These are phyloP conservation scores for Anomalospiza imberbis DNA, from an alignment of 2,797 vertebrate species.

Conservation along the genomic window DNA sequence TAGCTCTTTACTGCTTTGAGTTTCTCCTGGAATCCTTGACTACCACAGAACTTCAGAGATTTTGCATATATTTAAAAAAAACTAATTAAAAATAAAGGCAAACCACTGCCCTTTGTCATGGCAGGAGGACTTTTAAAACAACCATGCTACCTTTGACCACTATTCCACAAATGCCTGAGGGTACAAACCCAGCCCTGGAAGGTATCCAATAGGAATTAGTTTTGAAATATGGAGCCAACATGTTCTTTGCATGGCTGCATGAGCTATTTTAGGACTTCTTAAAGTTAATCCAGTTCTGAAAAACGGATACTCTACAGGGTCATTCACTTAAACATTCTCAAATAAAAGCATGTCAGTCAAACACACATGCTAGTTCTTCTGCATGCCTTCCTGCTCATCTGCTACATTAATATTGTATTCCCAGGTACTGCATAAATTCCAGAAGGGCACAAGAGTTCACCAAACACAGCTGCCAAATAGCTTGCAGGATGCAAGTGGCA, in stretches of 20 bases:
- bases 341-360: background rate
- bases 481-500: background rate
- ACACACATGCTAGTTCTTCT: background rate
- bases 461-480: background rate
- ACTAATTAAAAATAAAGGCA: background rate
- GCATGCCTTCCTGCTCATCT: background rate
- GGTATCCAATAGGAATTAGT: slow-evolving; percentile 37
- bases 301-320: background rate
- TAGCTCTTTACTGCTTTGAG: background rate
- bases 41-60: background rate
- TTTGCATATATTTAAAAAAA: background rate
- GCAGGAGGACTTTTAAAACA: background rate
- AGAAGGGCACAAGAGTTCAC: background rate
- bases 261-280: slow-evolving; percentile 56
- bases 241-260: background rate
- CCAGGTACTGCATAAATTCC: background rate
- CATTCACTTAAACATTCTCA: background rate
- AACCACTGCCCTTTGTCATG: background rate
- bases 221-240: slow-evolving; percentile 26
- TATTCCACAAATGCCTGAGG: slow-evolving; percentile 52
- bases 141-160: slow-evolving; percentile 42
- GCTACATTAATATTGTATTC: background rate
- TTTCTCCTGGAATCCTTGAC: background rate
- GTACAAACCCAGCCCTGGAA: slow-evolving; percentile 40
- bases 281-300: slow-evolving; percentile 19